Evolutionary conservation across 2,888 invertebrate species (phyloP).

Genomic region (Oasisia sp.): DNA sequence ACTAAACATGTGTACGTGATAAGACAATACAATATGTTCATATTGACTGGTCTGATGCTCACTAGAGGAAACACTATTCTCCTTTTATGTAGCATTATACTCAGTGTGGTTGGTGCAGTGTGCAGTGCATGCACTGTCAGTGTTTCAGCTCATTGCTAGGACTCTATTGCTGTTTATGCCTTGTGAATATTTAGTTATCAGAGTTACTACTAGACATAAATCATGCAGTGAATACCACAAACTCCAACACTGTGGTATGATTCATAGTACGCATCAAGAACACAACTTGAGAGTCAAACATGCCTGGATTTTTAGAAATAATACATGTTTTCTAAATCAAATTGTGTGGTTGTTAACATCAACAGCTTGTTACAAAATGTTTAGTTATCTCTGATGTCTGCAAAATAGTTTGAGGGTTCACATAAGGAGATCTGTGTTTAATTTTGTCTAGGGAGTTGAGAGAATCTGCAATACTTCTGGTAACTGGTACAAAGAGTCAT

Average conservation of each 20-base stretch:
- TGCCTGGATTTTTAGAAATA: not conserved
- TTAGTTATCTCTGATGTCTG: not conserved
- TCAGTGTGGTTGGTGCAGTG: not conserved
- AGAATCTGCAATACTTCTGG: not conserved
- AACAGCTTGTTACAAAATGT: not conserved
- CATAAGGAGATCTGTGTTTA: not conserved
- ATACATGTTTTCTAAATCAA: not conserved
- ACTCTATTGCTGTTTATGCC: not conserved
- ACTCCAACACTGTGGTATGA: not conserved
- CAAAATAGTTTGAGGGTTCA: not conserved
- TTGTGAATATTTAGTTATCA: not conserved
- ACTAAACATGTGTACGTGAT: not conserved
- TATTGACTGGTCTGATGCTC: not conserved
- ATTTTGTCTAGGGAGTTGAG: not conserved
- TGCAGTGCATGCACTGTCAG: not conserved
- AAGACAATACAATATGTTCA: no score
- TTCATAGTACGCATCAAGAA: not conserved
- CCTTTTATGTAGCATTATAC: not conserved
- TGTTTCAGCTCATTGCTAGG: not conserved
- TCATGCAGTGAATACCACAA: not conserved
- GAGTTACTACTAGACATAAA: conserved; percentile 1
- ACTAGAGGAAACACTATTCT: not conserved
- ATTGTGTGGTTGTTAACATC: not conserved
- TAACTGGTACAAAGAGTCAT: not conserved
- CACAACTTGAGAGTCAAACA: not conserved